phyloP scores from a whole-genome alignment of 2,888 invertebrate species.

The Ophion ellenae region DNA sequence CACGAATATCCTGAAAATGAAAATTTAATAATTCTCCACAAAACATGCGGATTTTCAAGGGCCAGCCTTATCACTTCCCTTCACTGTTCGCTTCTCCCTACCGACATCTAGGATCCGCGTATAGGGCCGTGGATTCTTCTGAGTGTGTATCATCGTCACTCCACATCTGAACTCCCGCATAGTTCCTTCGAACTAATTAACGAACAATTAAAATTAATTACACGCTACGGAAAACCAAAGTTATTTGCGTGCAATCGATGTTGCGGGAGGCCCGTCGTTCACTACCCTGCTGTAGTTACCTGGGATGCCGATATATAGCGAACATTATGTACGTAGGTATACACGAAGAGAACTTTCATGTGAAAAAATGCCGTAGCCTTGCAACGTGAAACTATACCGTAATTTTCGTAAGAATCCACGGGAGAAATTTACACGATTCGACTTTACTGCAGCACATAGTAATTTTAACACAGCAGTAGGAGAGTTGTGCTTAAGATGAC shows the following conservation, averaged over 20 bases:
- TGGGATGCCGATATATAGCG: slow-evolving; percentile 10
- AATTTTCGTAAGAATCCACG: too few relatives aligned
- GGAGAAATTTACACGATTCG: too few relatives aligned
- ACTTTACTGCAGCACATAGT: too few relatives aligned
- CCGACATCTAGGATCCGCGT: background rate
- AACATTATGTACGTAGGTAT: background rate
- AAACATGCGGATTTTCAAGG: slow-evolving; percentile 13
- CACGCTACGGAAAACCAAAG: slow-evolving; percentile 71
- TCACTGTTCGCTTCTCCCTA: background rate
- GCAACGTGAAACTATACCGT: background rate
- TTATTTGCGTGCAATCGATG: slow-evolving; percentile 71
- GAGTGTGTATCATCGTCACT: slow-evolving; percentile 11
- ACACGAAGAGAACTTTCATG: background rate
- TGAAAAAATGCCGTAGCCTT: background rate
- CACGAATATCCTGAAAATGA: slow-evolving; percentile 31
- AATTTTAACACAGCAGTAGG: too few relatives aligned
- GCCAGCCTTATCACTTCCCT: slow-evolving; percentile 5
- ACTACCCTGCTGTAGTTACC: slow-evolving; percentile 32
- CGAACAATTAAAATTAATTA: slow-evolving; percentile 79
- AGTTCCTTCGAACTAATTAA: slow-evolving; percentile 77
- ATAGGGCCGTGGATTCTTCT: background rate
- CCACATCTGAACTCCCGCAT: slow-evolving; percentile 63
- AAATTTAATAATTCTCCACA: slow-evolving; percentile 66
- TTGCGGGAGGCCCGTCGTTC: slow-evolving; percentile 38
- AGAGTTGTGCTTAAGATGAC: too few relatives aligned